These are phyloP conservation scores for Etheostoma spectabile DNA, from an alignment of 2,113 vertebrate genomes.

Conservation along the genomic window DNA sequence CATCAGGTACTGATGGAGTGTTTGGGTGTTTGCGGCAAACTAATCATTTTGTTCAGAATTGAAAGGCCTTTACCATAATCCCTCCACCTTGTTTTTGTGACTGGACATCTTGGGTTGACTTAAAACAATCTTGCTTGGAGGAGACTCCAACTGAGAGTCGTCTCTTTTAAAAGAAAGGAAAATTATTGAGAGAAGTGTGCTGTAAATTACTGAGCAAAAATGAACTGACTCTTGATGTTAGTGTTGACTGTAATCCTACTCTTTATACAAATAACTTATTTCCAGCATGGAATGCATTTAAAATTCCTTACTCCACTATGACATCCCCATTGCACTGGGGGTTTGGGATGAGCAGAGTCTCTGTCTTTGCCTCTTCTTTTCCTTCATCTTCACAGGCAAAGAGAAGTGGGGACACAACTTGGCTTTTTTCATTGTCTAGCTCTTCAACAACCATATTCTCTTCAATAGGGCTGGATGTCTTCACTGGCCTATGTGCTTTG, in stretches of 20 bases:
- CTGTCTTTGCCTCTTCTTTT: slow-evolving; percentile 7
- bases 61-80: slow-evolving; percentile 10
- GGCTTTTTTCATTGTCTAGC: background rate
- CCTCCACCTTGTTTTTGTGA: slow-evolving; percentile 18
- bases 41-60: background rate
- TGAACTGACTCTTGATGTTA: background rate
- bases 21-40: background rate
- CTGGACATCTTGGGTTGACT: slow-evolving; percentile 18
- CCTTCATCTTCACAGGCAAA: slow-evolving; percentile 62
- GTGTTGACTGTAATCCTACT: background rate
- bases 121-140: slow-evolving; percentile 46
- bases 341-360: slow-evolving; percentile 14
- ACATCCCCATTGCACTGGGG: background rate
- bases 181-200: background rate
- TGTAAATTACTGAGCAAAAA: background rate
- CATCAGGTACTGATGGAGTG: background rate
- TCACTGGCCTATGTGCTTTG: slow-evolving; percentile 59
- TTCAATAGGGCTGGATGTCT: slow-evolving; percentile 80
- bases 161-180: background rate
- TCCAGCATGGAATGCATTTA: background rate
- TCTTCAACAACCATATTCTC: background rate
- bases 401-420: slow-evolving; percentile 59
- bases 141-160: slow-evolving; percentile 43
- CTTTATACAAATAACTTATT: background rate
- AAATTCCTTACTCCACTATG: slow-evolving; percentile 33